A percentile compares a stretch with the other conserved stretches of the same genome.
Evolutionary conservation across 2,888 invertebrate genomes (phyloP).

Genomic region (Habrosyne pyritoides): DNA sequence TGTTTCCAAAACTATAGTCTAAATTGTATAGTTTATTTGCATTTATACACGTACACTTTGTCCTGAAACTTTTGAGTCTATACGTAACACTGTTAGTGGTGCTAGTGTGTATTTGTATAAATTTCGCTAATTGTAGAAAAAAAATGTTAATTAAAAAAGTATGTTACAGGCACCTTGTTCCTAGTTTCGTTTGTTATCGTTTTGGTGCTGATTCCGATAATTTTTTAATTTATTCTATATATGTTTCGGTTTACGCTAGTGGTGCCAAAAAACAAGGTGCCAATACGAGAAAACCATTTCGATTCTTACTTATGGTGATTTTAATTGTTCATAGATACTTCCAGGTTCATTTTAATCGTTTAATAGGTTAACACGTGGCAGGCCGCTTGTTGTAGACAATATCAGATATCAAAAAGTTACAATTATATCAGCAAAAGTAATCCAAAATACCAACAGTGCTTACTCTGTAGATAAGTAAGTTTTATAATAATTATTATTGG

Average conservation of each 20-base stretch:
- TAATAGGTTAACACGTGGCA: background rate
- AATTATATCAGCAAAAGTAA: background rate
- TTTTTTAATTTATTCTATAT: slow-evolving; percentile 31
- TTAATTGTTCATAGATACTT: background rate
- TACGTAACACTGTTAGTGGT: slow-evolving; percentile 56
- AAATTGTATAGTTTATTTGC: slow-evolving; percentile 31
- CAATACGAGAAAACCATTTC: slow-evolving; percentile 49
- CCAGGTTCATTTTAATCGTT: background rate
- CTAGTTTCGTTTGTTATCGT: slow-evolving; percentile 50
- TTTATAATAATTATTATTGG: too few species aligned
- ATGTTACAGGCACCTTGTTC: slow-evolving; percentile 53
- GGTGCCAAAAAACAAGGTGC: slow-evolving; percentile 78
- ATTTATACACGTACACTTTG: slow-evolving; percentile 49
- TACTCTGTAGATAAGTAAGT: background rate
- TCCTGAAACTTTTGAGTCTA: slow-evolving; percentile 36
- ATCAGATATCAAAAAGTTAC: background rate
- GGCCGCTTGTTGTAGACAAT: background rate
- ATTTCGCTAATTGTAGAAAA: slow-evolving; percentile 35
- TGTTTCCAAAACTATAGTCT: slow-evolving; percentile 15
- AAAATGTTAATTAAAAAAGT: slow-evolving; percentile 1
- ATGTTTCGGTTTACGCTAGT: slow-evolving; percentile 56
- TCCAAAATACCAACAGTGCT: background rate
- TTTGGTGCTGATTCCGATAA: slow-evolving; percentile 63
- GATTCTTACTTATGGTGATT: background rate
- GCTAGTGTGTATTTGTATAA: slow-evolving; percentile 50